Base-by-base conservation (phyloP, 2,888 invertebrate species). In the Tromatobia lineatoria region DNA sequence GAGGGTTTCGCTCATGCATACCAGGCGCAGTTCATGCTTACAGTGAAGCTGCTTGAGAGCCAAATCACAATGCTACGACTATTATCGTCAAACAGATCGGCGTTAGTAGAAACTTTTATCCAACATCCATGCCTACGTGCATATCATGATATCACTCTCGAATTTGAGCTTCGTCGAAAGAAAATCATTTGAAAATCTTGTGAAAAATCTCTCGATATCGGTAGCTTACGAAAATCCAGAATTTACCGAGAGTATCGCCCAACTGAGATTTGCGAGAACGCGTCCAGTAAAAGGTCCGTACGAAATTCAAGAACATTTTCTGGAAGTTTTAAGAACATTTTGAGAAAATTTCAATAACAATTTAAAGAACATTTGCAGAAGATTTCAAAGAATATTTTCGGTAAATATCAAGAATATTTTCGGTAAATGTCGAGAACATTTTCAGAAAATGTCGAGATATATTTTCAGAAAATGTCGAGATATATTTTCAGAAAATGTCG, bases 111-210 rank as follows among this genome's bases (percentile, higher is more conserved):
- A 61, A 29, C 61, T 3, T n/a, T 8, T n/a, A 29, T 57, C 7
- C 7, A 3, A 57, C 2, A 50, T 18, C 6, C 8, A 10, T 10
- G 38, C 38, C 38, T 1, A 34, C 29, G 18, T 42, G 20, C 6
- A 45, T 13, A 23, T 13, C 23, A 10, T 23, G 3, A 45, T 13
- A 23, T 13, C 23, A 10, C 20, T 38, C 29, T 18, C 10, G 10
- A 1, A 20, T 42, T 11, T 6, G 42, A 66, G 23, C 42, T 66
- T 42, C 64, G 15, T 42, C 42, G 42, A 42, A 13, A 13, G 11
- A 20, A 34, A 61, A 73, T 73, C 20, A 15, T 38, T 45, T 23
- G 15, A 59, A 29, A 45, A 57, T 73, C 45, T 57, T 45, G n/a
- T 18, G 42, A 20, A 38, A 45, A 25, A 25, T 59, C 42, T 15